phyloP scores from a whole-genome alignment of 2,797 vertebrate species.

The Australoheros facetus region DNA sequence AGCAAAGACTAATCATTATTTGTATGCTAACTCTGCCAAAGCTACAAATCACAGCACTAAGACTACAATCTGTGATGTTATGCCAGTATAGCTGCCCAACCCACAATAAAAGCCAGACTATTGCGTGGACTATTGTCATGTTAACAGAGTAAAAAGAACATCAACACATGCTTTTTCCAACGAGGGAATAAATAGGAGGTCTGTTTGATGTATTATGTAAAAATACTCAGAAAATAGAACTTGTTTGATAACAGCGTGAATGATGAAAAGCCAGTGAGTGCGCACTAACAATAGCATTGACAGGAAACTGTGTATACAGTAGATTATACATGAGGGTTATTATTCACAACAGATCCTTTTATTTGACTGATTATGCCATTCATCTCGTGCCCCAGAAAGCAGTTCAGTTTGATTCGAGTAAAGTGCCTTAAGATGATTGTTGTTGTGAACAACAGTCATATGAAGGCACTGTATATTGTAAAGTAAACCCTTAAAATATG shows the following conservation, averaged over 20 bases:
- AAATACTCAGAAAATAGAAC: not conserved
- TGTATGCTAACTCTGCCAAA: constrained; percentile 37
- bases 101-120: constrained; percentile 42
- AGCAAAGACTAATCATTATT: constrained; percentile 44
- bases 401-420: not conserved
- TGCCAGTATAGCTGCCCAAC: constrained; percentile 39
- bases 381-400: not conserved
- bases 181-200: not conserved
- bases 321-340: not conserved
- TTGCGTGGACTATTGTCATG: not conserved
- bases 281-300: not conserved
- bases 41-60: constrained; percentile 45
- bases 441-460: not conserved
- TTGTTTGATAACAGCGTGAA: not conserved
- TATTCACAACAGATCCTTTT: not conserved
- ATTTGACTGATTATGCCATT: constrained; percentile 2
- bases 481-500: not conserved
- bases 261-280: not conserved
- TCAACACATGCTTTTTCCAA: not conserved
- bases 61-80: constrained; percentile 50
- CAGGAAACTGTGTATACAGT: not conserved
- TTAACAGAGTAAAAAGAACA: constrained; percentile 15
- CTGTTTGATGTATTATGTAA: not conserved
- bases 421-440: not conserved
- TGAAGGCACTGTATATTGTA: not conserved